These are phyloP conservation scores for Proterorhinus semilunaris DNA, from an alignment of 2,113 vertebrate genomes.

Conservation along the genomic window DNA sequence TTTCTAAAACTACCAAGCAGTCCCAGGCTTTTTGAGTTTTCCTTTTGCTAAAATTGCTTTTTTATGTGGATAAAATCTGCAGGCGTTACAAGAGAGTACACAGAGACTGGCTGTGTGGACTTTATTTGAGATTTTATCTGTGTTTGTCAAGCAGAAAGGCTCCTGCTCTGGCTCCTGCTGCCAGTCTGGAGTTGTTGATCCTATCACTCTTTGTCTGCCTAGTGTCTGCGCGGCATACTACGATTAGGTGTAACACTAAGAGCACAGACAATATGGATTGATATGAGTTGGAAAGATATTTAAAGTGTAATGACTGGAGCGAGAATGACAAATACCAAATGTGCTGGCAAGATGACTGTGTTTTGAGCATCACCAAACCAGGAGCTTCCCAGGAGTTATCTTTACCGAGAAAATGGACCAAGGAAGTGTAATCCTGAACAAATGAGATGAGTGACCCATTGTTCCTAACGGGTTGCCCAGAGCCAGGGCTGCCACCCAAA, in stretches of 20 bases:
- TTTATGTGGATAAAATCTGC: slow-evolving; percentile 49
- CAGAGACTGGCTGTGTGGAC: slow-evolving; percentile 28
- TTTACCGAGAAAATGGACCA: too few relatives aligned
- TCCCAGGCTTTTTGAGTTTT: slow-evolving; percentile 36
- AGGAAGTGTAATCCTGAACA: too few relatives aligned
- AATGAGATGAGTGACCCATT: too few relatives aligned
- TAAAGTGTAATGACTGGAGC: not conserved
- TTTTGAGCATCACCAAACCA: too few relatives aligned
- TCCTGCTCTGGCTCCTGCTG: slow-evolving; percentile 26
- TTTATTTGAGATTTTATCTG: slow-evolving; percentile 55
- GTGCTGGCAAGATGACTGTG: not conserved
- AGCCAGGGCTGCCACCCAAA: too few relatives aligned
- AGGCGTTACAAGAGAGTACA: slow-evolving; percentile 32
- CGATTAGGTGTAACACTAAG: not conserved
- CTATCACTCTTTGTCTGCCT: slow-evolving; percentile 51
- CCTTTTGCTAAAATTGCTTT: slow-evolving; percentile 42
- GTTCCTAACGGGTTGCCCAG: too few relatives aligned
- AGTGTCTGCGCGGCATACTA: slow-evolving; percentile 20
- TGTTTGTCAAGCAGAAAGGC: slow-evolving; percentile 45
- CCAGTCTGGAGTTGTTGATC: slow-evolving; percentile 45
- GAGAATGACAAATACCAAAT: not conserved
- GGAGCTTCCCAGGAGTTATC: too few relatives aligned
- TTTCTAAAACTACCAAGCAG: slow-evolving; percentile 15
- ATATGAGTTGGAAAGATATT: not conserved
- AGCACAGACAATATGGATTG: not conserved